Percentiles rank a stretch among this genome's conserved stretches.
phyloP scores from a whole-genome alignment of 2,888 invertebrate genomes.

The Amphiduros pacificus region DNA sequence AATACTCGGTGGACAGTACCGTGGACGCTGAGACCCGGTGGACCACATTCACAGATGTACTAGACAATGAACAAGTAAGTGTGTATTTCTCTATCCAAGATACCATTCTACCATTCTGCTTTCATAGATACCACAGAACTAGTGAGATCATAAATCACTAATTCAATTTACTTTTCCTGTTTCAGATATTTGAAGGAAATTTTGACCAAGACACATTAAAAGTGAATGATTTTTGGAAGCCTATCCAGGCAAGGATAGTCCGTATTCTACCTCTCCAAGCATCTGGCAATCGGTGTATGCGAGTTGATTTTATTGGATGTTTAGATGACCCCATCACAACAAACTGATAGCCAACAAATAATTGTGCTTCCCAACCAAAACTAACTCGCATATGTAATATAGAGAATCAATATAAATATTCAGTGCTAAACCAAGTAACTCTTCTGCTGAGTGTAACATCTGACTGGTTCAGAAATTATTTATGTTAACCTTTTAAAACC shows the following conservation, averaged over 20 bases:
- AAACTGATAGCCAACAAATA: too few relatives aligned
- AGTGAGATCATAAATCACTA: not conserved
- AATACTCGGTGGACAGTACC: conserved; percentile 11
- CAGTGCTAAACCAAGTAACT: too few relatives aligned
- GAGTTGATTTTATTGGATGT: conserved; percentile 24
- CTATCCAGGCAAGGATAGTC: conserved; percentile 18
- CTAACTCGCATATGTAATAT: too few relatives aligned
- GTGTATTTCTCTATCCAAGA: too few relatives aligned
- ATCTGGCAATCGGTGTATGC: conserved; percentile 19
- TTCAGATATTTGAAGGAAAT: conserved; percentile 21
- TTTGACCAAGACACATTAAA: conserved; percentile 14
- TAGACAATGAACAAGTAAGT: conserved; percentile 13
- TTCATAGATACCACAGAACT: too few relatives aligned
- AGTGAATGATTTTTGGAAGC: conserved; percentile 22
- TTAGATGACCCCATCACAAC: too few relatives aligned
- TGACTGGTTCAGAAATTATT: too few relatives aligned
- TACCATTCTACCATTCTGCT: too few relatives aligned
- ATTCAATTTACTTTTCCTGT: not conserved
- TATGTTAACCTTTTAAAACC: too few relatives aligned
- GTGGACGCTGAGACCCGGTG: not conserved
- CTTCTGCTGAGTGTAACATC: too few relatives aligned
- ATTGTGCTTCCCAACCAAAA: too few relatives aligned
- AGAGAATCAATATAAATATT: too few relatives aligned
- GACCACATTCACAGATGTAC: conserved; percentile 8
- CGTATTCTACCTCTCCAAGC: conserved; percentile 16